Evolutionary conservation across 2,113 vertebrate genomes (phyloP).

Genomic region (Orycteropus afer): DNA sequence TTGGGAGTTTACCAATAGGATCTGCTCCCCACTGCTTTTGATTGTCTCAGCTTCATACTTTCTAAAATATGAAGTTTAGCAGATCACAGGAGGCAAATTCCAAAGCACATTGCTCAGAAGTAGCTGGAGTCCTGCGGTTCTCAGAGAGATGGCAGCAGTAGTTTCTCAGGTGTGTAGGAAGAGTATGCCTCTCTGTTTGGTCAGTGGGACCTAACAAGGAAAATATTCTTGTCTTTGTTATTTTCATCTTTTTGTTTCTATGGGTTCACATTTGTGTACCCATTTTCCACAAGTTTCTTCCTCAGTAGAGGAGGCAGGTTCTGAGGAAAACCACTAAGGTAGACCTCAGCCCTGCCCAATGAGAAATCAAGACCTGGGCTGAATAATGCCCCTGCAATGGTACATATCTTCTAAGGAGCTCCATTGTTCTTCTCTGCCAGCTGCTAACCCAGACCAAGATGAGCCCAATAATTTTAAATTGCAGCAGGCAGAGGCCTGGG

Average conservation of each 20-base stretch:
- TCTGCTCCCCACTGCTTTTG: background rate
- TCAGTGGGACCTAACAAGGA: background rate
- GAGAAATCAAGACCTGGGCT: background rate
- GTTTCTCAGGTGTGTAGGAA: background rate
- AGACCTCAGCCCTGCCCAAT: background rate
- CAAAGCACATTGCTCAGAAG: background rate
- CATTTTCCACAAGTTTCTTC: background rate
- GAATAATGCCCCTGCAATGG: fast-evolving
- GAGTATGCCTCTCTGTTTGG: background rate
- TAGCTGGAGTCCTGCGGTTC: background rate
- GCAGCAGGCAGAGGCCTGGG: background rate
- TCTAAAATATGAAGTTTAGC: background rate
- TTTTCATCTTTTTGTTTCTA: background rate
- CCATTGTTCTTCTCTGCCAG: background rate
- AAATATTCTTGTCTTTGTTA: background rate
- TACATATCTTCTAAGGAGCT: background rate
- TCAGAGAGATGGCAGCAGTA: background rate
- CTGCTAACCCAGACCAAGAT: background rate
- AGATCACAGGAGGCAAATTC: background rate
- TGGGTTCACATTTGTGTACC: background rate
- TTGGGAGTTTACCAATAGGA: background rate
- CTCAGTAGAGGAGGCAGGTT: background rate
- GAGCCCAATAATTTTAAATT: background rate
- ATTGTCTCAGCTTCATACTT: background rate
- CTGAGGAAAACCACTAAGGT: background rate